Conservation (phyloP, 2,888 invertebrate genomes). For the Nineta flava region DNA sequence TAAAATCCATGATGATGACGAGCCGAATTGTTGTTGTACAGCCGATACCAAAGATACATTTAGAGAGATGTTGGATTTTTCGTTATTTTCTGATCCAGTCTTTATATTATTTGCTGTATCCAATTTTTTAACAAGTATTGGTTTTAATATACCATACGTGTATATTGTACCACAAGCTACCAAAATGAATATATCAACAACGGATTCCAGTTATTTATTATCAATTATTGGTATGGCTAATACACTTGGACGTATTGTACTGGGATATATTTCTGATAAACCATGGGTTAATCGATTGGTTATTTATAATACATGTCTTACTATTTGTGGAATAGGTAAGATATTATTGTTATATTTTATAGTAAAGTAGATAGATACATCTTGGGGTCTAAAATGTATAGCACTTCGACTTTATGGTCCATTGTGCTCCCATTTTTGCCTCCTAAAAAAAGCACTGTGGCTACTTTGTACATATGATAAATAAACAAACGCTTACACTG, state of each 20-base stretch:
- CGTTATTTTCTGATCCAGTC: constrained; percentile 66
- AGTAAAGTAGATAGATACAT: too few species aligned
- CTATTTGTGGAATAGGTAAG: constrained; percentile 76
- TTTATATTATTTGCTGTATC: constrained; percentile 84
- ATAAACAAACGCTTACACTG: too few species aligned
- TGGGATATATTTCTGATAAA: constrained; percentile 79
- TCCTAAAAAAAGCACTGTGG: too few species aligned
- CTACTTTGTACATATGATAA: too few species aligned
- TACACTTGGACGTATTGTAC: constrained; percentile 71
- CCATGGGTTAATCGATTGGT: constrained; percentile 80
- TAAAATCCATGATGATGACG: background rate
- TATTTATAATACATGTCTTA: constrained; percentile 79
- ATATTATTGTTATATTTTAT: background rate
- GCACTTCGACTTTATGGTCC: too few species aligned
- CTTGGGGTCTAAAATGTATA: too few species aligned
- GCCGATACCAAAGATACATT: constrained; percentile 55
- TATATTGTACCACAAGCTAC: constrained; percentile 65
- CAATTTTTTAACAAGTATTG: constrained; percentile 89
- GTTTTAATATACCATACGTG: constrained; percentile 87
- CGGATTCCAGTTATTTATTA: constrained; percentile 51
- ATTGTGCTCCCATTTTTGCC: too few species aligned
- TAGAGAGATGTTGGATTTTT: constrained; percentile 71
- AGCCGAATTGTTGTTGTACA: constrained; percentile 44
- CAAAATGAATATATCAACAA: constrained; percentile 34
- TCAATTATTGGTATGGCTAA: constrained; percentile 76